Conservation (phyloP, 2,113 vertebrate species). For the Isichthys henryi region DNA sequence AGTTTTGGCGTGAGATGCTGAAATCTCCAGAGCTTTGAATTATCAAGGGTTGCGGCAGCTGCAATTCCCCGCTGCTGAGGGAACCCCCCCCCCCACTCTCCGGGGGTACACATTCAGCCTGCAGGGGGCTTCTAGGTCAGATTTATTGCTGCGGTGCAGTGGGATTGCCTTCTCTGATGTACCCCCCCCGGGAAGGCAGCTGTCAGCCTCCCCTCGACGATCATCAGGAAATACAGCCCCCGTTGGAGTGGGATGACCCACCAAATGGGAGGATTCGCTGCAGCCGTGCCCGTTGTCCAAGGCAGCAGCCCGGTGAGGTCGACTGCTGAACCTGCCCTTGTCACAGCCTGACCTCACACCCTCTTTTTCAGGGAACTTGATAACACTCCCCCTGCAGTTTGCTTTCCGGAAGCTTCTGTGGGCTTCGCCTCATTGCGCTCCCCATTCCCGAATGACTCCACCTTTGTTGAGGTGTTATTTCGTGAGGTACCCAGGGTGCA, state of each 20-base stretch:
- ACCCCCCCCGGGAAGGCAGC: neutral
- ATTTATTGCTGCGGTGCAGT: neutral
- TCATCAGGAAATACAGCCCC: neutral
- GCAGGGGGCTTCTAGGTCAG: neutral
- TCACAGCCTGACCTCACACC: neutral
- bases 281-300: neutral
- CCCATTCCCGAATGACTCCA: neutral
- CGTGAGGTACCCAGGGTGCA: neutral
- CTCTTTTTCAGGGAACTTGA: neutral
- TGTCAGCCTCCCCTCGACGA: neutral
- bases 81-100: neutral
- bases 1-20: neutral
- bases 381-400: neutral
- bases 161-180: neutral
- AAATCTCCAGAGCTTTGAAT: neutral
- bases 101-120: neutral
- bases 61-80: neutral
- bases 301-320: neutral
- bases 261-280: neutral
- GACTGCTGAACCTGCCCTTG: neutral
- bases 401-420: neutral
- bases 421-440: neutral
- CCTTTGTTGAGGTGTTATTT: neutral
- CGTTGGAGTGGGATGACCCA: neutral
- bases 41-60: neutral